Evolutionary conservation across 2,888 invertebrate genomes (phyloP).

Genomic region (Chrysopilus asiliformis): DNA sequence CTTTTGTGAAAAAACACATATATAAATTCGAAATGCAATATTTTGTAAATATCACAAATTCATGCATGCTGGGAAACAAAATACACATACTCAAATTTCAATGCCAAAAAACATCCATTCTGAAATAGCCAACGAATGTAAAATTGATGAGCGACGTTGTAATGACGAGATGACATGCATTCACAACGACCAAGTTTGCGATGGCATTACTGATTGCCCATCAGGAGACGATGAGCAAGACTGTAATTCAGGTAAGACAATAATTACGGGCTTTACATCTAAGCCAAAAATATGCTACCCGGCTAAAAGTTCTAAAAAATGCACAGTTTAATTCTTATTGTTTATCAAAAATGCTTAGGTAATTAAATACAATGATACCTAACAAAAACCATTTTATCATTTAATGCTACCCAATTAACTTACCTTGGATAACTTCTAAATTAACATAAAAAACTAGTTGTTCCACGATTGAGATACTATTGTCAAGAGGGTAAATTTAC

Average conservation of each 20-base stretch:
- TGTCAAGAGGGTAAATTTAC: conserved; percentile 47
- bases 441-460: conserved; percentile 22
- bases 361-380: too few species aligned
- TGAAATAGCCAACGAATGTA: conserved; percentile 30
- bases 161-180: conserved; percentile 30
- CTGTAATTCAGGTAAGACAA: conserved; percentile 32
- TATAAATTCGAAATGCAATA: too few species aligned
- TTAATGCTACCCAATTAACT: too few species aligned
- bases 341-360: too few species aligned
- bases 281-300: too few species aligned
- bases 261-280: not conserved
- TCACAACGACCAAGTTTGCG: conserved; percentile 29
- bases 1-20: too few species aligned
- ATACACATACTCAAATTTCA: too few species aligned
- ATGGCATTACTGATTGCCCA: conserved; percentile 28
- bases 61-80: too few species aligned
- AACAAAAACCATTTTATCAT: too few species aligned
- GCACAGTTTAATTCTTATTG: conserved; percentile 5
- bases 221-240: conserved; percentile 33
- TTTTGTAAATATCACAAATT: too few species aligned
- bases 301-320: too few species aligned
- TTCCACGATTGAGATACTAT: conserved; percentile 28
- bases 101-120: too few species aligned
- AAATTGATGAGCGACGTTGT: conserved; percentile 29
- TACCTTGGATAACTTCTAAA: not conserved